Evolutionary conservation across 2,113 vertebrate species (phyloP), one percentile per base, ranked within the genome.

Genomic region (Actenoides hombroni): DNA sequence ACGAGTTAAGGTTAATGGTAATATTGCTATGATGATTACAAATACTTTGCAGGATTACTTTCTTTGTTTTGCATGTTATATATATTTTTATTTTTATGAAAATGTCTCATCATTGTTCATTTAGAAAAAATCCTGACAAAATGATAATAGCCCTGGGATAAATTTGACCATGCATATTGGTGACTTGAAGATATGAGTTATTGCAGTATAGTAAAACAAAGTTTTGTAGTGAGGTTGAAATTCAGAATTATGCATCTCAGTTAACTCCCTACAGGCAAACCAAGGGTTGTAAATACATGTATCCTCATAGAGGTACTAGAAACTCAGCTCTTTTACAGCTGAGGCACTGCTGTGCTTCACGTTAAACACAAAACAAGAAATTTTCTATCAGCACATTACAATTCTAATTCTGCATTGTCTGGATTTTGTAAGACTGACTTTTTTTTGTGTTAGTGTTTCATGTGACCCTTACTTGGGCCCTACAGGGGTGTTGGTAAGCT

Each of bases 11-110:
- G 6, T 7, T 40, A 37, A 77, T 73, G 46, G 37, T 65, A 77
- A 48, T 6, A 4, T 40, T 86, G 76, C 65, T 31, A 20, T 23
- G 46, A 20, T 54, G 26, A 74, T 59, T 56, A 68, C 26, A 80
- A 83, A 29, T 73, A 17, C 10, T 76, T 61, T 18, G 13, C 25
- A 31, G 71, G 59, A 21, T 49, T 83, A 54, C 49, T 94, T 48
- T 16, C 35, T 83, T 69, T 65, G 2, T 4, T 57, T 54, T 65
- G 25, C 31, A 33, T 2, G 0, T 39, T 53, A 8, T 1, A 4
- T 57, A 11, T 73, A n/a, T 88, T 88, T 88, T 64, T 79, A 76
- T 78, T 88, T 42, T 13, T 15, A 53, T 49, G 13, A 80, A 92
- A 87, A 77, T 10, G 15, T 20, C 25, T 13, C 9, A 15, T 57